phyloP scores from a whole-genome alignment of 2,797 vertebrate genomes.

The Karalla daura region DNA sequence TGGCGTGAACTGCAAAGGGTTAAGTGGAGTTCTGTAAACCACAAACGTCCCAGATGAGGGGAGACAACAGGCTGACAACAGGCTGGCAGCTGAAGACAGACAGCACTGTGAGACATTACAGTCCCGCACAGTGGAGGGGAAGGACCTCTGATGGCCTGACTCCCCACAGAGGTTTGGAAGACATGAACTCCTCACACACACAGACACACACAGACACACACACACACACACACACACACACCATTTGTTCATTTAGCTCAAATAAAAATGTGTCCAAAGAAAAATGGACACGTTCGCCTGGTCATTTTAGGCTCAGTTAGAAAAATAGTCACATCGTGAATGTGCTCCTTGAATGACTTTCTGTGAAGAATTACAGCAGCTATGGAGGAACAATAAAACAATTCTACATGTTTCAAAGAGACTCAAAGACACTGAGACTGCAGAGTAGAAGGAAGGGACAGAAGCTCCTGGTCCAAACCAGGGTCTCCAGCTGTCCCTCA shows the following conservation, averaged over 20 bases:
- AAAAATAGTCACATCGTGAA: slow-evolving; percentile 47
- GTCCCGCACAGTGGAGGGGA: slow-evolving; percentile 5
- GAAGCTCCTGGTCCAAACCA: slow-evolving; percentile 19
- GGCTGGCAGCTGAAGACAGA: slow-evolving; percentile 29
- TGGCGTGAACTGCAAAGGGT: slow-evolving; percentile 4
- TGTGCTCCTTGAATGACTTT: slow-evolving; percentile 10
- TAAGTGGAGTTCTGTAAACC: background rate
- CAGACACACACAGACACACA: no score
- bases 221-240: no score
- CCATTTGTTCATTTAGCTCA: slow-evolving; percentile 33
- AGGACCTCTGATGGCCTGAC: background rate
- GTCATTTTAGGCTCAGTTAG: slow-evolving; percentile 19
- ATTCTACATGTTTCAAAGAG: slow-evolving; percentile 11
- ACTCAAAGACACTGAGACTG: slow-evolving; percentile 7
- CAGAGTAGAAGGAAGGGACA: slow-evolving; percentile 3
- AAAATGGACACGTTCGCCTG: slow-evolving; percentile 8
- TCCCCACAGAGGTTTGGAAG: slow-evolving; percentile 23
- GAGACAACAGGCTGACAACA: slow-evolving; percentile 7
- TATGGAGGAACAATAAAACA: slow-evolving; percentile 21
- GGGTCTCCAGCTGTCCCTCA: slow-evolving; percentile 7
- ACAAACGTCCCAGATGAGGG: slow-evolving; percentile 24
- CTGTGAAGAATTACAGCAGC: slow-evolving; percentile 36
- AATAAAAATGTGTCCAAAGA: slow-evolving; percentile 33
- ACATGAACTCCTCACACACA: slow-evolving; percentile 32
- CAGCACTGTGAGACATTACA: slow-evolving; percentile 31